A percentile compares a stretch with the other conserved stretches of the same genome.
phyloP scores from a whole-genome alignment of 2,888 invertebrate species.

The Muscina levida region DNA sequence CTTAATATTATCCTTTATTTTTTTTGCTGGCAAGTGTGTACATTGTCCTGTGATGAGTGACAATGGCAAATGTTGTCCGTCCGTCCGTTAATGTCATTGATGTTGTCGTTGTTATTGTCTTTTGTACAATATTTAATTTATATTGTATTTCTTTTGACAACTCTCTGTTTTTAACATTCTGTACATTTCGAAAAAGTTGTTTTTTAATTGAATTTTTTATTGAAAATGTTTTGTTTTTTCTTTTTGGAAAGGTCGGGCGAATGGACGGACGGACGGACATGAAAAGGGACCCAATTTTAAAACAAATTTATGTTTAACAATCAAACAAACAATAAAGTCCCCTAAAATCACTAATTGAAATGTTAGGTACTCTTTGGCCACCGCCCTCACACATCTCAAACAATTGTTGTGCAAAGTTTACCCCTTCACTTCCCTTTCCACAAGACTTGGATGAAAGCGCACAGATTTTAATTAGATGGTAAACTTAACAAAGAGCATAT shows the following conservation, averaged over 20 bases:
- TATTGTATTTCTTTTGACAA: slow-evolving; percentile 54
- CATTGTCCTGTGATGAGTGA: slow-evolving; percentile 43
- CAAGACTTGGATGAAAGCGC: too few relatives aligned
- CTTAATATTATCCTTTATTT: slow-evolving; percentile 20
- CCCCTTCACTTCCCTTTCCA: neutral
- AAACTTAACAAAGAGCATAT: neutral
- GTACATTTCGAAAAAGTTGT: slow-evolving; percentile 54
- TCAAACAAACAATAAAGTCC: slow-evolving; percentile 49
- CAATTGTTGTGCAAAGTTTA: neutral
- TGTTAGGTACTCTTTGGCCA: slow-evolving; percentile 37
- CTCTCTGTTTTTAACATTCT: slow-evolving; percentile 25
- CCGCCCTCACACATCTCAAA: neutral
- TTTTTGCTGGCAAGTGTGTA: slow-evolving; percentile 26
- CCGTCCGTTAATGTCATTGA: slow-evolving; percentile 2
- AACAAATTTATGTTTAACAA: slow-evolving; percentile 59
- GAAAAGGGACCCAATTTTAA: slow-evolving; percentile 34
- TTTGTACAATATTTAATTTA: slow-evolving; percentile 62
- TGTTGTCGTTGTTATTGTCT: slow-evolving; percentile 7
- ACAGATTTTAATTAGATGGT: slow-evolving; percentile 2
- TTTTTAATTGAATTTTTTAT: slow-evolving; percentile 63
- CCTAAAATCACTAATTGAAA: slow-evolving; percentile 57
- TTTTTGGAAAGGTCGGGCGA: neutral
- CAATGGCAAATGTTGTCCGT: slow-evolving; percentile 49
- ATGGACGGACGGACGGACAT: neutral
- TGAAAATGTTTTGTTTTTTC: slow-evolving; percentile 27